These are phyloP conservation scores for Actinemys pallida DNA, from an alignment of 2,113 vertebrate species.

Conservation along the genomic window DNA sequence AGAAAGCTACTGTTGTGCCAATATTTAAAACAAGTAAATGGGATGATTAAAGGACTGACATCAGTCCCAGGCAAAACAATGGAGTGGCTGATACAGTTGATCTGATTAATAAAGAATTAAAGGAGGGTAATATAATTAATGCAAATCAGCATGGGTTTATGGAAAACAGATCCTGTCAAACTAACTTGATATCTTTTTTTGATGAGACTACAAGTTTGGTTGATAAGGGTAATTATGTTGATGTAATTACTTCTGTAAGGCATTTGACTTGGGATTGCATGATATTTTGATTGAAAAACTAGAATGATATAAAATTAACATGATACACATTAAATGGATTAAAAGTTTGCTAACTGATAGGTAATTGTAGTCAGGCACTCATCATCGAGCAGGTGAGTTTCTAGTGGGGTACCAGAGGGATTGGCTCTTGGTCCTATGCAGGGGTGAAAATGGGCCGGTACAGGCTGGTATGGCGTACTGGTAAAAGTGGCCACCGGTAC, in stretches of 20 bases:
- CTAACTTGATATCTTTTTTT: background rate
- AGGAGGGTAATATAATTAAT: background rate
- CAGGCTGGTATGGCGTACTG: too few species aligned
- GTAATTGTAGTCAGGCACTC: background rate
- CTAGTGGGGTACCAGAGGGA: too few species aligned
- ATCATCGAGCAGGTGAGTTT: background rate
- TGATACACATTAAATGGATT: background rate
- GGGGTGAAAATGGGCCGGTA: too few species aligned
- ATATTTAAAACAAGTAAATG: background rate
- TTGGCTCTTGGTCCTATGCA: too few species aligned
- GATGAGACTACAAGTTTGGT: background rate
- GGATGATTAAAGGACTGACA: background rate
- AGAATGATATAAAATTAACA: background rate
- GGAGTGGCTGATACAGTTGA: background rate
- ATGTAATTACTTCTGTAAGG: background rate
- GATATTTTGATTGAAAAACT: background rate
- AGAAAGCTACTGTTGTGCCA: background rate
- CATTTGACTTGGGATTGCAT: background rate
- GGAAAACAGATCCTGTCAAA: background rate
- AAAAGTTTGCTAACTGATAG: background rate
- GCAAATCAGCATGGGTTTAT: background rate
- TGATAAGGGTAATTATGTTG: background rate
- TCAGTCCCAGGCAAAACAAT: background rate
- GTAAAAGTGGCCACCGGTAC: too few species aligned
- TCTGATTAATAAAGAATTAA: background rate